Base-by-base conservation (phyloP, 2,113 vertebrate genomes). In the Perccottus glenii region DNA sequence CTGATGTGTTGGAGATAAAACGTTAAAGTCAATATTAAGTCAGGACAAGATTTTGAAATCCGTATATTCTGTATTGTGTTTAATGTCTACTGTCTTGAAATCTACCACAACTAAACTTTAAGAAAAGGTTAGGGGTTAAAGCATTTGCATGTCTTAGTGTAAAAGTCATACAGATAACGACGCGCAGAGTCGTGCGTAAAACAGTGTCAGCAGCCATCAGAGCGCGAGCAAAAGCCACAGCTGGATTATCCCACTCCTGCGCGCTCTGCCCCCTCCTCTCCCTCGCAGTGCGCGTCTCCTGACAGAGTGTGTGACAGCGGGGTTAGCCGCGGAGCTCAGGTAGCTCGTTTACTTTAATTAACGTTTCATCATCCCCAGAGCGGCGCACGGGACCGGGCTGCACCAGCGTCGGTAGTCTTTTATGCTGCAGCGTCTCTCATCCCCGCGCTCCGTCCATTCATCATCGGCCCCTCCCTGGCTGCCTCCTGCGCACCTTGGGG, bases 311-410 rank as follows among this genome's bases (percentile, higher is more conserved):
- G 89, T 90, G 88, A 88, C 85, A 87, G 77, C 82, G 84, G 84
- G 88, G 89, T 90, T 88, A 90, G 84, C 82, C 81, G 65, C 56
- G 78, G 87, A 87, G 87, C 88, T 89, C 89, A 89, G 87, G 85
- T 88, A 90, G 86, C 90, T 93, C 87, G 81, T 92, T 91, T 90
- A 89, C 84, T 90, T 90, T 90, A 91, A 91, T 92, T 89, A 92
- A 89, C 81, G 85, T 89, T 89, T 91, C 90, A 91, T 91, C 92
- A 90, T 86, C 78, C 85, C 82, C 75, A 67, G 82, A 89, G 87
- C 72, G 49, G 71, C 33, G 52, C 19, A 27, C 51, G 32, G 51
- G 51, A 53, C 52, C 48, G 48, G 69, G 57, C 66, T 69, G 74
- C 77, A 33, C 81, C 51, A 52, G 58, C 56, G 62, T 78, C 43